phyloP scores from a whole-genome alignment of 2,888 invertebrate genomes.

The Sinelater perroti region DNA sequence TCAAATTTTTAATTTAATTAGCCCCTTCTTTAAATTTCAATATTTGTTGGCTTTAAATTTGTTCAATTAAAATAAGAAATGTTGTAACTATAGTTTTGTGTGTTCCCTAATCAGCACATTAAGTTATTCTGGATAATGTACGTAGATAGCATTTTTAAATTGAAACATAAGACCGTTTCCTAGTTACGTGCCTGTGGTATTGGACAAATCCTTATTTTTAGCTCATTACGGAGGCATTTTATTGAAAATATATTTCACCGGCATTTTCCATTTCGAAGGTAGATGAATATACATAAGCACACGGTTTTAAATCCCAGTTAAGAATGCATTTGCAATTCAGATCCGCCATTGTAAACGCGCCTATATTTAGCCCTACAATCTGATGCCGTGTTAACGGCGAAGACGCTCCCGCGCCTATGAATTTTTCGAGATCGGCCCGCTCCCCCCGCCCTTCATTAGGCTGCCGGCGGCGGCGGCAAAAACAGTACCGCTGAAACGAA shows the following conservation, averaged over 20 bases:
- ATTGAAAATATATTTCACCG: conserved; percentile 10
- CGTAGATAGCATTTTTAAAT: too few relatives aligned
- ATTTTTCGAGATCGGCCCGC: conserved; percentile 13
- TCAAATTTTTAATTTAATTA: too few relatives aligned
- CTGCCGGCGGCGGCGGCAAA: too few relatives aligned
- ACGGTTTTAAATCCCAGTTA: conserved; percentile 57
- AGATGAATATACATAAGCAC: conserved; percentile 55
- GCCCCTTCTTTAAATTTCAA: too few relatives aligned
- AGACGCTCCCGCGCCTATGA: background rate
- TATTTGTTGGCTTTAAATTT: too few relatives aligned
- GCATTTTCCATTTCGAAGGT: conserved; percentile 13
- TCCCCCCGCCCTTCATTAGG: conserved; percentile 31
- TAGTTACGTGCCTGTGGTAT: background rate
- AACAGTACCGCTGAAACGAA: conserved; percentile 4
- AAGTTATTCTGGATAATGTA: too few relatives aligned
- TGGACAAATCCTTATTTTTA: background rate
- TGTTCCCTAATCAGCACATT: too few relatives aligned
- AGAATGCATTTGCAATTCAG: conserved; percentile 59
- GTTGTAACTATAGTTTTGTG: too few relatives aligned
- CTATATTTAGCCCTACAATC: conserved; percentile 55
- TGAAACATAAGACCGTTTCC: too few relatives aligned
- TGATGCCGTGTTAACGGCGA: conserved; percentile 25
- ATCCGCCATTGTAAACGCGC: conserved; percentile 49
- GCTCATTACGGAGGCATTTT: conserved; percentile 2
- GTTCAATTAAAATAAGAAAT: too few relatives aligned